Evolutionary conservation across 2,797 vertebrate genomes (phyloP).

Genomic region (Coregonus suidteri): DNA sequence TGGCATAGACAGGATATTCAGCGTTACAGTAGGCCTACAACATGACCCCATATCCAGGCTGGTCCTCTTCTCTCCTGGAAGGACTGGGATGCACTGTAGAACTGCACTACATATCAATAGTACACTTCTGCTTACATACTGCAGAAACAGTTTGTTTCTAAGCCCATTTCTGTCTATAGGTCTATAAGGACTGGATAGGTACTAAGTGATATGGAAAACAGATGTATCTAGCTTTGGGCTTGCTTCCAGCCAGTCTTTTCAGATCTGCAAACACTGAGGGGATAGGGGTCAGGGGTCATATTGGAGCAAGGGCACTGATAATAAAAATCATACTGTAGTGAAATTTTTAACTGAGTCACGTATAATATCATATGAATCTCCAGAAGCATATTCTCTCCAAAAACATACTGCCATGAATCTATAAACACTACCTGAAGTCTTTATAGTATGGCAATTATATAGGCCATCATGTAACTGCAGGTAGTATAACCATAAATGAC

Average conservation of each 20-base stretch:
- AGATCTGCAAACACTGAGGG: too few relatives aligned
- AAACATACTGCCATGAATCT: neutral
- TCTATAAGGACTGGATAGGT: too few relatives aligned
- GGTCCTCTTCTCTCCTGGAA: conserved; percentile 7
- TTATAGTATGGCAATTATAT: conserved; percentile 31
- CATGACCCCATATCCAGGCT: conserved; percentile 38
- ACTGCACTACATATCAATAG: neutral
- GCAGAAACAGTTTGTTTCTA: neutral
- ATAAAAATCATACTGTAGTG: too few relatives aligned
- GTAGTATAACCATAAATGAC: conserved; percentile 46
- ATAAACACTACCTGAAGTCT: conserved; percentile 34
- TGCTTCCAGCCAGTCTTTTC: too few relatives aligned
- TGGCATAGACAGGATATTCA: conserved; percentile 37
- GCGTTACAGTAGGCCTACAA: conserved; percentile 10
- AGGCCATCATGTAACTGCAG: neutral
- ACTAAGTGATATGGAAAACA: too few relatives aligned
- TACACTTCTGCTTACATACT: neutral
- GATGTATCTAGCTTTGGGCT: neutral
- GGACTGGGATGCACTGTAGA: conserved; percentile 19
- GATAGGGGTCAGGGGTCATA: too few relatives aligned
- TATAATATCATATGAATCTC: neutral
- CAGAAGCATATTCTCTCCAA: neutral
- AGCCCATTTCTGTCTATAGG: neutral
- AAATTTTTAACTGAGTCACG: too few relatives aligned
- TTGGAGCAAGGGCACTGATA: too few relatives aligned